These are phyloP conservation scores for Hirtodrosophila alboralis DNA, from an alignment of 2,888 invertebrate genomes.

Conservation along the genomic window DNA sequence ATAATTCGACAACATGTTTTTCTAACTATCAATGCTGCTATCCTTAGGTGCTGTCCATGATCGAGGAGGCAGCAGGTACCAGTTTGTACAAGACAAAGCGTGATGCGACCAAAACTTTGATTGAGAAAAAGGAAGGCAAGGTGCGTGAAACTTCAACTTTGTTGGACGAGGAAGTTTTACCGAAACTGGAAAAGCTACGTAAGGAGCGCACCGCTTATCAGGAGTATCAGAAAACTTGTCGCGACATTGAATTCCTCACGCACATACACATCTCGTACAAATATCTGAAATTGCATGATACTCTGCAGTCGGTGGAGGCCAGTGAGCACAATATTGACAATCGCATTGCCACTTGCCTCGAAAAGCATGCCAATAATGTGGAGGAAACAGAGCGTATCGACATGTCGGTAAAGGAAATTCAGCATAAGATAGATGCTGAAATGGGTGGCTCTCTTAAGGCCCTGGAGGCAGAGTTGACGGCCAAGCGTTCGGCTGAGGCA, in stretches of 20 bases:
- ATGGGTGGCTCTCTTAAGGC: conserved; percentile 87
- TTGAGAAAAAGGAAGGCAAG: conserved; percentile 96
- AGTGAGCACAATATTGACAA: conserved; percentile 85
- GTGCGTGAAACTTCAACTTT: conserved; percentile 92
- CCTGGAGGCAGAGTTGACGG: conserved; percentile 87
- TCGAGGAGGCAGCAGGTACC: conserved; percentile 99
- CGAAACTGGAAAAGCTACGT: conserved; percentile 92
- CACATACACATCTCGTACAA: conserved; percentile 86
- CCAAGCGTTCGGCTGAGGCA: conserved; percentile 88
- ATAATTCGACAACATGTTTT: background rate
- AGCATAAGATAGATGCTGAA: conserved; percentile 88
- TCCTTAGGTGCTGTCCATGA: conserved; percentile 97
- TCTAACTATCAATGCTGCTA: conserved; percentile 1
- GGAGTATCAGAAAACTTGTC: conserved; percentile 93
- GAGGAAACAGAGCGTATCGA: conserved; percentile 86
- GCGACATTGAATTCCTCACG: conserved; percentile 92
- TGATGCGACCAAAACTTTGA: conserved; percentile 92
- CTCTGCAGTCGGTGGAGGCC: conserved; percentile 85
- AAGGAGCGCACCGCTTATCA: conserved; percentile 93
- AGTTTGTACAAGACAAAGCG: conserved; percentile 98
- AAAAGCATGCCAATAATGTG: conserved; percentile 86
- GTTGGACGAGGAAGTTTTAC: conserved; percentile 94
- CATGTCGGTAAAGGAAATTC: conserved; percentile 86
- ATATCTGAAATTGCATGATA: conserved; percentile 84
- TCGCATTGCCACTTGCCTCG: conserved; percentile 86